A percentile compares a stretch with the other conserved stretches of the same genome.
These are phyloP conservation scores for Trissolcus japonicus DNA, from an alignment of 2,888 invertebrate genomes.

Conservation along the genomic window DNA sequence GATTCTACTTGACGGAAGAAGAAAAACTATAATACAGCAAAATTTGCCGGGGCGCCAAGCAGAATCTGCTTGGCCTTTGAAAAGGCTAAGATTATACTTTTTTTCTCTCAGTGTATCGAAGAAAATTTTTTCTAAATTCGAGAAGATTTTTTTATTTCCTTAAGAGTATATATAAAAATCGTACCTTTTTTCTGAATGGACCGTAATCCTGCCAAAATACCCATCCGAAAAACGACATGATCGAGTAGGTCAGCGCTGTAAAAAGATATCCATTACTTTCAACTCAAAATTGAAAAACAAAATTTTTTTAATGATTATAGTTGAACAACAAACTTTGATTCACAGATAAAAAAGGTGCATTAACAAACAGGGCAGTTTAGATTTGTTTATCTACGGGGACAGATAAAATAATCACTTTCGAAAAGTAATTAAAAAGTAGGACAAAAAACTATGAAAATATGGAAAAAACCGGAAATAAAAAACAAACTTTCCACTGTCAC, in stretches of 20 bases:
- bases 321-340: no score
- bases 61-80: no score
- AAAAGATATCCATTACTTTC: not conserved
- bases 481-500: not conserved
- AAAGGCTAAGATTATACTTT: no score
- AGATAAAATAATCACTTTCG: not conserved
- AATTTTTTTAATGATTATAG: no score
- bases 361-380: not conserved
- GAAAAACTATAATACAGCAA: no score
- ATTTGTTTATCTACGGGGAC: not conserved
- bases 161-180: no score
- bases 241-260: slow-evolving; percentile 88
- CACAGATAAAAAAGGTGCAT: no score
- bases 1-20: no score
- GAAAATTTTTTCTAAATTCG: no score
- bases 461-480: slow-evolving; percentile 23
- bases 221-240: slow-evolving; percentile 96
- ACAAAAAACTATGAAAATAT: slow-evolving; percentile 4
- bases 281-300: no score
- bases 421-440: not conserved
- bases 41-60: no score
- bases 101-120: no score
- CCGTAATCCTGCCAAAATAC: slow-evolving; percentile 91
- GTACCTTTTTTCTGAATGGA: slow-evolving; percentile 89
- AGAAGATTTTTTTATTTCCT: not conserved